Evolutionary conservation across 2,888 invertebrate genomes (phyloP), one percentile per base, ranked within the genome.

Genomic region (Campoplex capitator): DNA sequence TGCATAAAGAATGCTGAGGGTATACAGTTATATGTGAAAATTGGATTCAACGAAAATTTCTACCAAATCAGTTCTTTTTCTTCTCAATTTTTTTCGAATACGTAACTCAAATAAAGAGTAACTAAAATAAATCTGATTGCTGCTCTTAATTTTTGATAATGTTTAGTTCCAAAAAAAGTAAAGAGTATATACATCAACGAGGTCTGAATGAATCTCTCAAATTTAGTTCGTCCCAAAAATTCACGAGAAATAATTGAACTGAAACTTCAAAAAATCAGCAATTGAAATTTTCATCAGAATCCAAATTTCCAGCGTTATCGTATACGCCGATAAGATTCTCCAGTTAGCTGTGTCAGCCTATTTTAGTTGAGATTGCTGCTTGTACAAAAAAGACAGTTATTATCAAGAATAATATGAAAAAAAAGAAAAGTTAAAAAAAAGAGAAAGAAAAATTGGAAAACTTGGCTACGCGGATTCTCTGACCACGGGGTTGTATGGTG

Each of bases 401-500:
- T 51, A 77, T 38, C 3, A 65, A 38, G 13, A 62, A 62, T 45
- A 18, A n/a, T 51, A 9, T 65, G 62, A 70, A 56, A 75, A 62
- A 65, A 65, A 35, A 62, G 11, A 71, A 4, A 67, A 23, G 16
- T n/a, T 35, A 8, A 23, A n/a, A 38, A 38, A 23, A 45, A 45
- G 65, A 54, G 38, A 45, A 23, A 18, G 51, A 51, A 68, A 74
- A 62, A 67, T 67, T 56, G 77, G 84, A 79, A 75, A 87, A 80
- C 86, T 89, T 87, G 88, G 87, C 89, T 73, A 74, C 54, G 76
- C 86, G 88, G 89, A 88, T 83, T 76, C 82, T 73, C 73, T 58
- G 75, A 79, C 74, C 67, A 23, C 85, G 81, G 87, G 68, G 82
- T 58, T 84, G 38, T 82, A 83, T 83, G 79, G 85, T 84, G 74